Evolutionary conservation across 1,140 invertebrate genomes (phyloP), one percentile per base, ranked within the genome.

Genomic region (Drosophila teissieri): DNA sequence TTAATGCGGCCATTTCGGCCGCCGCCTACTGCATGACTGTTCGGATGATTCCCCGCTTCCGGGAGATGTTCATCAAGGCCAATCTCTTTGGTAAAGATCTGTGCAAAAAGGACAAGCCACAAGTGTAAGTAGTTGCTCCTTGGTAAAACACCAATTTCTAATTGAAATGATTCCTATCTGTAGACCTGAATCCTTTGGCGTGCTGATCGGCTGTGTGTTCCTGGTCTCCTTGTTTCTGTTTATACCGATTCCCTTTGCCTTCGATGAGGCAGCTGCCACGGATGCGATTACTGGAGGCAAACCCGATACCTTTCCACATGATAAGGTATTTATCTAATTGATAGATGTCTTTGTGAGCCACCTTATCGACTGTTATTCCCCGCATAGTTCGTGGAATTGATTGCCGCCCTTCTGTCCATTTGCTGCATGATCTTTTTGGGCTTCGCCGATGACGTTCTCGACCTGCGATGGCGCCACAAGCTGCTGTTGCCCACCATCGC

Each of bases 351-450:
- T 8, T 31, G 31, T 31, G 31, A 19, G 11, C 27, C 8, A 60
- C 34, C 17, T 46, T 34, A 39, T 48, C 22, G 42, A 10, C 12
- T 19, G 27, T 40, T 63, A 64, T 51, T 37, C 19, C 36, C 22
- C 10, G 10, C 10, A 39, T 31, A 99, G 97, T 98, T 99, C 94
- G 96, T 98, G 55, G 97, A 99, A 93, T 94, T 98, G 82, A 94
- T 99, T 74, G 97, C 98, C 51, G 98, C 98, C 12, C 92, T 99
- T 15, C 93, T 99, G 11, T 99, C 97, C 40, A 99, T 99, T 75
- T 99, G 98, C 92, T 99, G 98, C 91, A 99, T 99, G 97, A 94
- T 99, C 60, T 94, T 99, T 4, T 93, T 99, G 39, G 99, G 99
- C 14, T 99, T 99, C 94, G 98, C 98, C 39, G 99, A 99, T 94